Base-by-base conservation (phyloP, 2,113 vertebrate genomes). In the Takifugu flavidus region DNA sequence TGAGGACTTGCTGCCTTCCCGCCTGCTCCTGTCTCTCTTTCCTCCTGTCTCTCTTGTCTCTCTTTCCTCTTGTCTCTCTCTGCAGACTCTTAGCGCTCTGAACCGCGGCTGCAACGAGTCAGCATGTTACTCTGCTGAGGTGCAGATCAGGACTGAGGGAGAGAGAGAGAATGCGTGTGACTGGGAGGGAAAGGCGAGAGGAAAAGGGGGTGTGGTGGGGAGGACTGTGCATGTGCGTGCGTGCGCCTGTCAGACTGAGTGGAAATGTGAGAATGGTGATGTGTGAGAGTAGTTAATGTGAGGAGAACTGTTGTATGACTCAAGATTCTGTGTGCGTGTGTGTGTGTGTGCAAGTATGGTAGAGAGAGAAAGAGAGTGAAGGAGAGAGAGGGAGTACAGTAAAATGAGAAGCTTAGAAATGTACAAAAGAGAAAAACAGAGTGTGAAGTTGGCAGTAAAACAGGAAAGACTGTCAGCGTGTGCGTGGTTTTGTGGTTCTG, bases 101-200 rank as follows among this genome's bases (percentile, higher is more conserved):
- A 28, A n/a, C 49, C 56, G 62, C 8, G 25, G 68, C 73, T 69
- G 64, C 42, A 20, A 63, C 49, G 31, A 82, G 72, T 74, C 79
- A 81, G 71, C 82, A 75, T 84, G 84, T 69, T 80, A 56, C 62
- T 71, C 47, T 65, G 78, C 65, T 71, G 85, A 84, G 75, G 80
- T 59, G 70, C 79, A 77, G 81, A 79, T 77, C 75, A 78, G 67
- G 72, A 88, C 69, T 79, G 83, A 76, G 76, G 67, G 65, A 52
- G 79, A 74, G 45, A 62, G 69, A 72, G 77, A 70, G 80, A 74
- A 29, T 52, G 67, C 59, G 75, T 46, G 11, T 47, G 25, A 67
- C 65, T 67, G 71, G 55, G 69, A 77, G 79, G 70, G 79, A 77
- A 64, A 56, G 56, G 72, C 5, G 50, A 61, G 62, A 70, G 62